phyloP scores from a whole-genome alignment of 2,113 vertebrate genomes.

The Tyto alba region DNA sequence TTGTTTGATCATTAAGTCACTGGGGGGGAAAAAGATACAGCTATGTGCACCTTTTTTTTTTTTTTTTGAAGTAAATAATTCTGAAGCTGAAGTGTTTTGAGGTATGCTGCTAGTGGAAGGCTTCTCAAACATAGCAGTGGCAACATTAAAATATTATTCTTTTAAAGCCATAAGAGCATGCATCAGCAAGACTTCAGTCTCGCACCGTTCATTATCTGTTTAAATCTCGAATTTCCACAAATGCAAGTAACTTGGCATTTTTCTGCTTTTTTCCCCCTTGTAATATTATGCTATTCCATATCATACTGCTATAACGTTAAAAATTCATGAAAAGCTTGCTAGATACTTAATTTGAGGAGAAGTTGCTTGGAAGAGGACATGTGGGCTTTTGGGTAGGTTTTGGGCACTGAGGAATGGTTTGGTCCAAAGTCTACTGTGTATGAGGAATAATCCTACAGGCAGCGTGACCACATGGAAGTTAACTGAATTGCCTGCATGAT shows the following conservation, averaged over 20 bases:
- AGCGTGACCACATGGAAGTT: not conserved
- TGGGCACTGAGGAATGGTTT: not conserved
- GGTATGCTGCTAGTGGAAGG: not conserved
- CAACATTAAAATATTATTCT: slow-evolving; percentile 1
- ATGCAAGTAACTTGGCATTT: slow-evolving; percentile 8
- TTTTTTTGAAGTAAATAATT: slow-evolving; percentile 42
- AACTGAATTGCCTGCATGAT: not conserved
- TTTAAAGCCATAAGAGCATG: slow-evolving; percentile 21
- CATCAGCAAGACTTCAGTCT: slow-evolving; percentile 33
- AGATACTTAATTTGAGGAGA: not conserved
- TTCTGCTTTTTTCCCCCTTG: not conserved
- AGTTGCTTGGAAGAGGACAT: not conserved
- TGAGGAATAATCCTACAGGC: not conserved
- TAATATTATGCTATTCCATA: not conserved
- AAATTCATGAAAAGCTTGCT: not conserved
- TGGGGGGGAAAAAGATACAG: not conserved
- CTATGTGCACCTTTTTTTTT: not conserved
- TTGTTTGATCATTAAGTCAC: slow-evolving; percentile 43
- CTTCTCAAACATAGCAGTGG: slow-evolving; percentile 17
- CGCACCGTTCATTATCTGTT: slow-evolving; percentile 8
- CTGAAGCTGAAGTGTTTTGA: not conserved
- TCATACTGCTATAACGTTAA: not conserved
- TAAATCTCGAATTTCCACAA: slow-evolving; percentile 8
- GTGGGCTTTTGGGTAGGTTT: not conserved
- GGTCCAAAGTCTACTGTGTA: not conserved